Evolutionary conservation across 1,140 invertebrate species (phyloP), one percentile per base, ranked within the genome.

Genomic region (Magallana angulata): DNA sequence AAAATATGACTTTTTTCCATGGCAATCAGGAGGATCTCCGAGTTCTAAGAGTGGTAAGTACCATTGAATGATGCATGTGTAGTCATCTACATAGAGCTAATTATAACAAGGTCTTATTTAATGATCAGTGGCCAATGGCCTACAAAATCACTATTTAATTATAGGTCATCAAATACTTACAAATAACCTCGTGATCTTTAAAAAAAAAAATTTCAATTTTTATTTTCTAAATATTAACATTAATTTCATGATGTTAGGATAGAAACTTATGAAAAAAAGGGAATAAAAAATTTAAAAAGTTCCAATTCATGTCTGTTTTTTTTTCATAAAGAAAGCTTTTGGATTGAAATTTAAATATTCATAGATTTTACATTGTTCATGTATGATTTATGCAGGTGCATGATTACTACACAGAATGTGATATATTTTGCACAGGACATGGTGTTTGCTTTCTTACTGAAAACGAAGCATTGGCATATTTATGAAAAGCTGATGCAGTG

Each of bases 11-110:
- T 18, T 84, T 58, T 84, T 84, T 48, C 11, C 62, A 60, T 84
- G 59, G 30, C 57, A 57, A 86, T n/a, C 85, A 11, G 80, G 85
- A 60, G 82, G 85, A 82, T 76, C 68, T 12, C 68, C 68, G 4
- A 76, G 68, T 76, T 76, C 68, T 12, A 76, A 76, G 9, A 30
- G 9, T 30, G 68, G 68, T 76, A 12, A 76, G 68, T 76, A 76
- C 5, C 11, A 12, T 7, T 8, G 18, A 76, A 76, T 76, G 68
- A 76, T 9, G 68, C 68, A 76, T 76, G 68, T 12, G 11, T n/a
- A 18, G 7, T 7, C 9, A 30, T 0, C 14, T 30, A 1, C 8
- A 76, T 14, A 24, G 11, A 30, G 36, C 24, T 30, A 76, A 12
- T 12, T 30, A 76, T 30, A 76, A 11, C 11, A 1, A 7, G 14